Base-by-base conservation (phyloP, 1,140 invertebrate genomes). In the Macrosteles quadrilineatus region DNA sequence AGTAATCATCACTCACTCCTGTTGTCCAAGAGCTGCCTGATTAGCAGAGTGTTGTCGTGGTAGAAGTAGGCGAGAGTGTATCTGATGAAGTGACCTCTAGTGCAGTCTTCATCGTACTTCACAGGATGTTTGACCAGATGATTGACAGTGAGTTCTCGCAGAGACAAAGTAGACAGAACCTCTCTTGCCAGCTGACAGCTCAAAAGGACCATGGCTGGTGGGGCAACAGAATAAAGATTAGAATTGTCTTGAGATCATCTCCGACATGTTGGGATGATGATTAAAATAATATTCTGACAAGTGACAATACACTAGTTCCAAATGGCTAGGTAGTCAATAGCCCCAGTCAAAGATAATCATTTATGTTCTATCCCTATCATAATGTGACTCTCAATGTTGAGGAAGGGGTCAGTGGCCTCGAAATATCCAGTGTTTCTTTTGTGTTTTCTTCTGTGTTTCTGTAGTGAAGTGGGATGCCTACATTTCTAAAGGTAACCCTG, bases 51-150 rank as follows among this genome's bases (percentile, higher is more conserved):
- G 55, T 30, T 59, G 55, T 59, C 27, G 55, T 59, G 55, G 55
- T 59, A 59, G 55, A 59, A 59, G 55, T 27, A 59, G 27, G 55
- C 21, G 23, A 59, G 55, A 11, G 27, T 25, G 55, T 59, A 59
- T 9, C 55, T 14, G 4, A 59, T 59, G 25, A 27, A 59, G 25
- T 59, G 55, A 4, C 14, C 55, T 59, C 55, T 25, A 25, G 27
- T 23, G 23, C 55, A 21, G 25, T 59, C 27, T 6, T 14, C 14
- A 4, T 59, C 55, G 25, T 29, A 27, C 21, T 59, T 59, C 14
- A 59, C 55, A 25, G 55, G 55, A 27, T 25, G 55, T 29, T 29
- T 59, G 55, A 25, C 55, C 9, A 59, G 23, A 6, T 59, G 14
- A 29, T 59, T 59, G 21, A 59, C 27, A n/a, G 55, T 30, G 23